A percentile compares a stretch with the other conserved stretches of the same genome.
Evolutionary conservation across 2,888 invertebrate genomes (phyloP).

Genomic region (Nematopogon swammerdamellus): DNA sequence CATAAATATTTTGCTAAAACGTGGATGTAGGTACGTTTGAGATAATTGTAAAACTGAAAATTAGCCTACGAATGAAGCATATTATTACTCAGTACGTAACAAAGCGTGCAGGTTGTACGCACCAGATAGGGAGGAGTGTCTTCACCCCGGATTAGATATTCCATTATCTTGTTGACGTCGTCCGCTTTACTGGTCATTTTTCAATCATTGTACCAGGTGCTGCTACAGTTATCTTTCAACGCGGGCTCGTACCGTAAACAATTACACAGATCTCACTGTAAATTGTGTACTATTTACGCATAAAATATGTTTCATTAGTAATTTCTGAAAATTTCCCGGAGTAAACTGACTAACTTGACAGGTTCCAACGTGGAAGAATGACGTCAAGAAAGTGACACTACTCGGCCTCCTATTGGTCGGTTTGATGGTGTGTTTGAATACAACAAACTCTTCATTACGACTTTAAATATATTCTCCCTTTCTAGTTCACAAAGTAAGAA

Average conservation of each 20-base stretch:
- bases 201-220: neutral
- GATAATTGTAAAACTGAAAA: too few species aligned
- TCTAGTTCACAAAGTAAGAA: too few species aligned
- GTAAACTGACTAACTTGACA: conserved; percentile 39
- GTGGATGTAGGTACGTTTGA: too few species aligned
- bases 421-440: conserved; percentile 13
- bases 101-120: too few species aligned
- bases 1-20: too few species aligned
- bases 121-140: neutral
- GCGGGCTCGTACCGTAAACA: too few species aligned
- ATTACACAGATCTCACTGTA: too few species aligned
- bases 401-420: conserved; percentile 38
- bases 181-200: neutral
- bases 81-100: too few species aligned
- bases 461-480: too few species aligned
- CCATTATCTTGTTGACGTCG: conserved; percentile 36
- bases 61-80: too few species aligned
- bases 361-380: conserved; percentile 67
- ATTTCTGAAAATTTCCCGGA: neutral
- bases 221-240: neutral
- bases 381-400: conserved; percentile 56
- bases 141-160: conserved; percentile 10
- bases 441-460: too few species aligned
- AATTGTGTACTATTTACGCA: too few species aligned
- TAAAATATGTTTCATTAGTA: conserved; percentile 6